These are phyloP conservation scores for Monoplex corrugatus DNA, from an alignment of 2,888 invertebrate species.

Conservation along the genomic window DNA sequence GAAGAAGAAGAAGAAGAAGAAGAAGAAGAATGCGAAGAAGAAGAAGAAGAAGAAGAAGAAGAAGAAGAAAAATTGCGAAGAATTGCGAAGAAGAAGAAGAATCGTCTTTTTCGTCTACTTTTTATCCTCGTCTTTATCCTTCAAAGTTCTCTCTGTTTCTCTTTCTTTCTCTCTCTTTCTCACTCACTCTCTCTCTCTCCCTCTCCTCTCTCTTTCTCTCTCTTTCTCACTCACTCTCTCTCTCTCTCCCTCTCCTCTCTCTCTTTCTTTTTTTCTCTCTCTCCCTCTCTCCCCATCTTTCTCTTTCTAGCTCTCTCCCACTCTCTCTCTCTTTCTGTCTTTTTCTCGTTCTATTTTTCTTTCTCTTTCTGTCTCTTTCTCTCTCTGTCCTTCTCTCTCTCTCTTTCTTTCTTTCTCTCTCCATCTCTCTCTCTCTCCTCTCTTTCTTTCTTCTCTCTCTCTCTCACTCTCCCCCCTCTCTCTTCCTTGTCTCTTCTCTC, in stretches of 20 bases:
- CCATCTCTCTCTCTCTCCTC: background rate
- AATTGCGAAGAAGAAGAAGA: too few species aligned
- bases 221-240: background rate
- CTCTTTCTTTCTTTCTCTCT: slow-evolving; percentile 7
- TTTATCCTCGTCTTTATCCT: background rate
- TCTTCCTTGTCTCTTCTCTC: too few species aligned
- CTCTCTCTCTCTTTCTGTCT: slow-evolving; percentile 20
- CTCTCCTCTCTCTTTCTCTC: background rate
- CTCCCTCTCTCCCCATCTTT: background rate
- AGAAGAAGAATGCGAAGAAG: too few species aligned
- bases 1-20: too few species aligned
- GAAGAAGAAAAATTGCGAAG: too few species aligned
- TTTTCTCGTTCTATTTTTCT: too few species aligned
- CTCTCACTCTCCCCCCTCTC: too few species aligned
- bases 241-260: background rate
- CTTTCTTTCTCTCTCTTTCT: slow-evolving; percentile 4
- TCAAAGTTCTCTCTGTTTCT: slow-evolving; percentile 19
- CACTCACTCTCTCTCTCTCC: background rate
- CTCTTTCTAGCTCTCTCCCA: background rate
- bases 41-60: too few species aligned
- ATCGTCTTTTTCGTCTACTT: background rate
- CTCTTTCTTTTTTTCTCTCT: background rate
- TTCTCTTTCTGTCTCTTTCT: background rate
- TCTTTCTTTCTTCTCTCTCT: background rate
- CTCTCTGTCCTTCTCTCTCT: slow-evolving; percentile 17